These are phyloP conservation scores for Megamerina dolium DNA, from an alignment of 2,888 invertebrate genomes.

Conservation along the genomic window DNA sequence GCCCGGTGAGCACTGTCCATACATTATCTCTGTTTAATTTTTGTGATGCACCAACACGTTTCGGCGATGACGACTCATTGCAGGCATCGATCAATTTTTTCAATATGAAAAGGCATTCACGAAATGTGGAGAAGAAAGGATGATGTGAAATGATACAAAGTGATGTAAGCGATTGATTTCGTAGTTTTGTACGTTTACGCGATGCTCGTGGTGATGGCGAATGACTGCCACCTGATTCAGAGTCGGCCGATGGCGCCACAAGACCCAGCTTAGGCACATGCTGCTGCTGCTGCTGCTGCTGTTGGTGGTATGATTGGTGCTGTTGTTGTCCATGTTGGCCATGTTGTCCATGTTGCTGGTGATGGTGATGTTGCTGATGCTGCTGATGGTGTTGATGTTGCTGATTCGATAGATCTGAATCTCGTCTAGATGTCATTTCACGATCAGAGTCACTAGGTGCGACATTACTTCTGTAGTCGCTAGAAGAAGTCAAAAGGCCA, in stretches of 20 bases:
- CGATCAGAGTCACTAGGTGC: conserved; percentile 86
- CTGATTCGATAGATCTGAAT: conserved; percentile 55
- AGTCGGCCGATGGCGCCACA: conserved; percentile 65
- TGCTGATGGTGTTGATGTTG: conserved; percentile 26
- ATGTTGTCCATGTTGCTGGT: conserved; percentile 13
- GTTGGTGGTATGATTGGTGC: conserved; percentile 21
- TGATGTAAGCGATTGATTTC: conserved; percentile 93
- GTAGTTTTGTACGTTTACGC: conserved; percentile 71
- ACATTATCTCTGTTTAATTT: conserved; percentile 87
- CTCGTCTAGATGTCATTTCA: conserved; percentile 70
- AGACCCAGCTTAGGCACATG: conserved; percentile 59
- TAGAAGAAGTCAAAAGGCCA: conserved; percentile 54
- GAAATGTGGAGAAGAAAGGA: conserved; percentile 97
- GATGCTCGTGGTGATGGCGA: conserved; percentile 80
- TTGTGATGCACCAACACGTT: conserved; percentile 82
- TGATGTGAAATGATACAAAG: conserved; percentile 97
- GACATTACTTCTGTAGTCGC: conserved; percentile 88
- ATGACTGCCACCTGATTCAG: conserved; percentile 83
- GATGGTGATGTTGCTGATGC: conserved; percentile 17
- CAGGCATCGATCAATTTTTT: conserved; percentile 96
- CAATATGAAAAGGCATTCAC: conserved; percentile 93
- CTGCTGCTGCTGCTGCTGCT: conserved; percentile 16
- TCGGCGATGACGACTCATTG: conserved; percentile 87
- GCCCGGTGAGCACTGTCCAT: conserved; percentile 90
- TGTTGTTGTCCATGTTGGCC: conserved; percentile 23